A percentile compares a stretch with the other conserved stretches of the same genome.
Conservation (phyloP, 2,113 vertebrate genomes). For the Recurvirostra avosetta region DNA sequence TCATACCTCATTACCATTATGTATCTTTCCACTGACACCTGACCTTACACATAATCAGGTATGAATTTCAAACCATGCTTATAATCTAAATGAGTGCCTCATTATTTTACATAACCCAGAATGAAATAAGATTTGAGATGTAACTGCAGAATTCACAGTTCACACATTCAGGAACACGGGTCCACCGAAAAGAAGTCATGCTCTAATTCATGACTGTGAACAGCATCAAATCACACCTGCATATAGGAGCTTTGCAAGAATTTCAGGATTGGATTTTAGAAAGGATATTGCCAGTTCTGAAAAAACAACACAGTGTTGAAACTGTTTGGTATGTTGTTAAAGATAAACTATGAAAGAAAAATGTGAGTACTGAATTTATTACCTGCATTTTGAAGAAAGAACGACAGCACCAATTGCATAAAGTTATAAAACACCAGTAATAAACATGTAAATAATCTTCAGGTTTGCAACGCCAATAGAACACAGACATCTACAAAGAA, state of each 20-base stretch:
- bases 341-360: slow-evolving; percentile 20
- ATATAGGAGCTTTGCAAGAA: neutral
- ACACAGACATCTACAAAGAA: slow-evolving; percentile 64
- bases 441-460: slow-evolving; percentile 61
- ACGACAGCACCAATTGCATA: slow-evolving; percentile 73
- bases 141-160: neutral
- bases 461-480: slow-evolving; percentile 3
- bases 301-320: neutral
- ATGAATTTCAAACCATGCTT: neutral
- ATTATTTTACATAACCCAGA: neutral
- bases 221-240: neutral
- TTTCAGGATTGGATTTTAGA: neutral
- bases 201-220: neutral
- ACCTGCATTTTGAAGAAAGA: slow-evolving; percentile 67
- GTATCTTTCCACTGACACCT: slow-evolving; percentile 10
- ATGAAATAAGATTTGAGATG: neutral
- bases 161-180: neutral
- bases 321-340: neutral
- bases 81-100: neutral
- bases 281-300: neutral
- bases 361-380: slow-evolving; percentile 47
- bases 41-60: neutral
- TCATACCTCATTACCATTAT: slow-evolving; percentile 36
- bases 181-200: neutral
- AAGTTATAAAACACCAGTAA: slow-evolving; percentile 73